Evolutionary conservation across 2,888 invertebrate species (phyloP), one percentile per base, ranked within the genome.

Genomic region (Drosophila cognata): DNA sequence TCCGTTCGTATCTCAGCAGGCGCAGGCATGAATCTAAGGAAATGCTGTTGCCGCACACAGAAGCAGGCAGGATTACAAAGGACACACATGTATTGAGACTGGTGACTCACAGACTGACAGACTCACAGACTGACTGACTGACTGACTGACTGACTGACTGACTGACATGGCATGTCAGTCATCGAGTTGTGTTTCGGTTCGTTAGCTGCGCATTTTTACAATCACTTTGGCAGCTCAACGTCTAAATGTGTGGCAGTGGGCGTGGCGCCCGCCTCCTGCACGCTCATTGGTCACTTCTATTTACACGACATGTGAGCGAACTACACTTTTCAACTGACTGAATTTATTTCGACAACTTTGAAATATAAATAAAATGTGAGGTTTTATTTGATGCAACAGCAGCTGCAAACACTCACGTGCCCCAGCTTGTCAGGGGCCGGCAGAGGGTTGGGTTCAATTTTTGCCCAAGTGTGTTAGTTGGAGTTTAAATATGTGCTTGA

Each of bases 131-230:
- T 33, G 53, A 53, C 21, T 25, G 46, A 57, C 59, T 11, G 62
- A 31, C 31, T 41, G 65, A 43, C 43, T 57, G 48, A 57, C 75
- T 61, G 62, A 62, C 61, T 67, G 77, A 66, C 71, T 68, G 77
- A 63, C 71, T 73, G 89, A 80, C 74, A 59, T 73, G 68, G 55
- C 74, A 69, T 75, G 89, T 82, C 81, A 75, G 68, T 81, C 85
- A 86, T 76, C 83, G 88, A 88, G 84, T 89, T 89, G 88, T 85
- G 83, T 79, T 87, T 82, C 90, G 86, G 90, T 87, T 91, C 90
- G 90, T 91, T 86, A 86, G 85, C 73, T 87, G 87, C 84, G 85
- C 77, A 91, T 86, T 86, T 86, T 79, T 81, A 84, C 86, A 90
- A 88, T 91, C 86, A 90, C 90, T 89, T 87, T 89, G 89, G 64